phyloP scores from a whole-genome alignment of 1,140 invertebrate species.

The Drosophila truncata region DNA sequence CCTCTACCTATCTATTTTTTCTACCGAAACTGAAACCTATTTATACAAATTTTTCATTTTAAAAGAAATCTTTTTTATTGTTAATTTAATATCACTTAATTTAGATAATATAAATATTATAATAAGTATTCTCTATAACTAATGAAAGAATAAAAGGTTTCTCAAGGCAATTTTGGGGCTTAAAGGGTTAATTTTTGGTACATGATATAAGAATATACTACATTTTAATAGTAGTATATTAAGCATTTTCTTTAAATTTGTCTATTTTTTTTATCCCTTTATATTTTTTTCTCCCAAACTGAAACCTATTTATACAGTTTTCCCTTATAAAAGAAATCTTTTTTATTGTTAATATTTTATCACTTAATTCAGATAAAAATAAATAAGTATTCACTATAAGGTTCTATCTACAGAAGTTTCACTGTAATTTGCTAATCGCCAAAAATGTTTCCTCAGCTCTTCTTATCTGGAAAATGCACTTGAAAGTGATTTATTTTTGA shows the following conservation, averaged over 20 bases:
- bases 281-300: no score
- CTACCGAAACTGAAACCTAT: no score
- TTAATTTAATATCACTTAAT: neutral
- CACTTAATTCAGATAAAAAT: neutral
- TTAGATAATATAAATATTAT: neutral
- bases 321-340: neutral
- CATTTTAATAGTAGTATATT: neutral
- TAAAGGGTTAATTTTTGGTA: no score
- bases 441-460: neutral
- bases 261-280: no score
- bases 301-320: neutral
- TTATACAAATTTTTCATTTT: neutral
- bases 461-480: slow-evolving; percentile 27
- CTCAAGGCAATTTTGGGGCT: neutral
- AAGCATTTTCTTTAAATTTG: neutral
- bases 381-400: neutral
- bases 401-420: neutral
- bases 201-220: neutral
- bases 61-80: neutral
- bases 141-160: neutral
- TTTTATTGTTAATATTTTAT: neutral
- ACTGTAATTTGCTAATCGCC: slow-evolving; percentile 7
- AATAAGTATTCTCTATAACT: neutral
- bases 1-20: no score
- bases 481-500: slow-evolving; percentile 24